Percentiles rank a stretch among this genome's conserved stretches.
Evolutionary conservation across 2,113 vertebrate species (phyloP).

Genomic region (Apistogramma diplotaenia): DNA sequence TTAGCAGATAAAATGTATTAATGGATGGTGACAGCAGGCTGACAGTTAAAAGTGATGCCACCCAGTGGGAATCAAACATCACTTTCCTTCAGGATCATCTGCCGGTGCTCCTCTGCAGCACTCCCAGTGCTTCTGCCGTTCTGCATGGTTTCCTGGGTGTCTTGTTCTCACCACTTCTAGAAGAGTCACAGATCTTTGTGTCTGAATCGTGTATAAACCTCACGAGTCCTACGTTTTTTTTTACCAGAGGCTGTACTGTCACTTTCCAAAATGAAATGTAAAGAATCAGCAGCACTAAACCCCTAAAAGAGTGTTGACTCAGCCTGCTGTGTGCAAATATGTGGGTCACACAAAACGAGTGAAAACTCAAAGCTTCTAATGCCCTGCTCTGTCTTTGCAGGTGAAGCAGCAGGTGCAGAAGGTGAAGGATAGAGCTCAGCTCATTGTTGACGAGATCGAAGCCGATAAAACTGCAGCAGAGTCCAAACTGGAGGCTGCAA

Average conservation of each 20-base stretch:
- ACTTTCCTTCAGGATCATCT: too few relatives aligned
- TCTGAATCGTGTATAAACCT: background rate
- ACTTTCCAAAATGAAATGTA: background rate
- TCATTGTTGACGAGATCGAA: conserved; percentile 84
- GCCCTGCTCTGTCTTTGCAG: background rate
- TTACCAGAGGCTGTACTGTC: rapidly evolving
- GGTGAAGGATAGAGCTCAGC: conserved; percentile 86
- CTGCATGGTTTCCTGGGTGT: too few relatives aligned
- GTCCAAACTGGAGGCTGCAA: conserved; percentile 81
- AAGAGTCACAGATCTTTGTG: background rate
- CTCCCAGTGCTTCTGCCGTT: too few relatives aligned
- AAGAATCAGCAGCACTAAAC: rapidly evolving
- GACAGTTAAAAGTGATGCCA: too few relatives aligned
- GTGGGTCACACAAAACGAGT: background rate
- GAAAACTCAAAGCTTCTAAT: too few relatives aligned
- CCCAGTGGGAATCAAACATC: too few relatives aligned
- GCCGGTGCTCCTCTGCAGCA: too few relatives aligned
- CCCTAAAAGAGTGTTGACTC: background rate
- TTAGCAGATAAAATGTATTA: too few relatives aligned
- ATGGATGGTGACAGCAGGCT: too few relatives aligned
- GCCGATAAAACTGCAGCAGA: conserved; percentile 79
- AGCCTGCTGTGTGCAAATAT: background rate
- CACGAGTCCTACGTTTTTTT: rapidly evolving
- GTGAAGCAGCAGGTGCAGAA: conserved; percentile 84
- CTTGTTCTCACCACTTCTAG: too few relatives aligned